Evolutionary conservation across 2,888 invertebrate genomes (phyloP), one percentile per base, ranked within the genome.

Genomic region (Spodoptera littoralis): DNA sequence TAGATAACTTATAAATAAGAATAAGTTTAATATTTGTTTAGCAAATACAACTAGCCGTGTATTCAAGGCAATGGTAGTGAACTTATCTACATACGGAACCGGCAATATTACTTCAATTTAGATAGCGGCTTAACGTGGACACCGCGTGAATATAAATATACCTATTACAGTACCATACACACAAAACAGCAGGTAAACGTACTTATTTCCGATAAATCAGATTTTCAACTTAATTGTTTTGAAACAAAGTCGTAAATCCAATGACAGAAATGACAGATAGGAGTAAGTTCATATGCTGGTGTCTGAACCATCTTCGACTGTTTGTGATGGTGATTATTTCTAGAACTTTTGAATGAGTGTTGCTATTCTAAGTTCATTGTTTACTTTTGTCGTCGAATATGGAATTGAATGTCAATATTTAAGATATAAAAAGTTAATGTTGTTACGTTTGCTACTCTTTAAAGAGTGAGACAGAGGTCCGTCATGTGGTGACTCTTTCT

Each of bases 141-240:
- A 27, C 9, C n/a, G 8, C 46, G 46, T 70, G 70, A 75, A 75
- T 70, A 53, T 70, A 54, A 70, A 70, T 59, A 9, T 36, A 36
- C 36, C 36, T 8, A 36, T 36, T 36, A 52, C 18, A 18, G 11
- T 36, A 11, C 8, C 9, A 36, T 13, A 9, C 9, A 36, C 36
- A 9, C 6, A 36, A 5, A 11, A 2, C n/a, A 22, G 22, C 46
- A 8, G 46, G 9, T 36, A 6, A 6, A 36, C 6, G 6, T 36
- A 36, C 36, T 4, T 8, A 8, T 36, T 36, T 36, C 36, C 9
- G 36, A 9, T 8, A 36, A 36, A 36, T 6, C 6, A 5, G 8
- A 36, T 36, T 36, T 8, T 36, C 36, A 36, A 36, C 36, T 36
- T 36, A 9, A 36, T 36, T 36, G 9, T 36, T 36, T 36, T 36